Conservation (phyloP, 2,113 vertebrate species). For the Anarrhichthys ocellatus region DNA sequence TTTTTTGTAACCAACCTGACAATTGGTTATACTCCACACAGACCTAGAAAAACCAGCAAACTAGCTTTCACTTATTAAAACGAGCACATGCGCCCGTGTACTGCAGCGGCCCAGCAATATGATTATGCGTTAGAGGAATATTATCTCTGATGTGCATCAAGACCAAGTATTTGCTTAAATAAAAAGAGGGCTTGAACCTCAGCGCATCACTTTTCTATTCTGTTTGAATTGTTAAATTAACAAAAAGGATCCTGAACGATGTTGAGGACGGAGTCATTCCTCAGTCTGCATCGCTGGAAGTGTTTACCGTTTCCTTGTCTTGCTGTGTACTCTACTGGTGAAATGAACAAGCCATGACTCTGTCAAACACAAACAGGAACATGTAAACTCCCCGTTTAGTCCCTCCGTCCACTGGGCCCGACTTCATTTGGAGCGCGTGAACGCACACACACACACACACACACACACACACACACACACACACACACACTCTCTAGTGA, state of each 20-base stretch:
- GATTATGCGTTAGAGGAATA: slow-evolving; percentile 11
- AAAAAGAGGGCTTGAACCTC: slow-evolving; percentile 3
- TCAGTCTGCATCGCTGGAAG: neutral
- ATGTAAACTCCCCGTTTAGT: slow-evolving; percentile 59
- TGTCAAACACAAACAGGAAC: slow-evolving; percentile 51
- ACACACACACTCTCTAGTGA: slow-evolving; percentile 17
- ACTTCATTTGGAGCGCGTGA: too few relatives aligned
- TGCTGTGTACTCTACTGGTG: slow-evolving; percentile 29
- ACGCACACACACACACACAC: slow-evolving; percentile 3
- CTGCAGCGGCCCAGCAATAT: slow-evolving; percentile 27
- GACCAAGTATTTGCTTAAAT: neutral
- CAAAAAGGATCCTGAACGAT: slow-evolving; percentile 14
- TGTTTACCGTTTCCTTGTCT: slow-evolving; percentile 58
- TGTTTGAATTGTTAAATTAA: slow-evolving; percentile 3
- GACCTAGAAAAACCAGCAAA: slow-evolving; percentile 52
- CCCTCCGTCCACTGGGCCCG: slow-evolving; percentile 35
- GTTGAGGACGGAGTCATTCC: slow-evolving; percentile 11
- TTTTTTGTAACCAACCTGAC: slow-evolving; percentile 33
- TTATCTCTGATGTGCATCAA: neutral
- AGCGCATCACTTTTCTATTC: neutral
- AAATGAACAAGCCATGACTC: slow-evolving; percentile 60
- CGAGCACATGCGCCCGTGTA: neutral
- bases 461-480: slow-evolving; percentile 20
- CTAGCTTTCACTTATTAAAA: slow-evolving; percentile 58
- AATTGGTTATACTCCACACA: slow-evolving; percentile 41